Conservation (phyloP, 2,113 vertebrate species). For the Furnarius figulus region DNA sequence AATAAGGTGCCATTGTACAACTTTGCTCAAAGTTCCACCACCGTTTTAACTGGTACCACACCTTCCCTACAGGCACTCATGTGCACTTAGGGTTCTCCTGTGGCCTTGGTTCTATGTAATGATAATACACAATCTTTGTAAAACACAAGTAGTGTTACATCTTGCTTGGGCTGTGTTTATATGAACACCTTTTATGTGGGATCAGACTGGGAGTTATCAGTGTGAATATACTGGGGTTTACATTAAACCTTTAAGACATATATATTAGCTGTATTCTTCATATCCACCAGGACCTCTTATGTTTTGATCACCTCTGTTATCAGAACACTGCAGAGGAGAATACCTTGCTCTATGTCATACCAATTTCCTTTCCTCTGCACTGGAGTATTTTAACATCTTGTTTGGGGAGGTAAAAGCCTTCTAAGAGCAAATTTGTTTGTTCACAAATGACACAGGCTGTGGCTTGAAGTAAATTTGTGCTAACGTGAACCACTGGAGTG, state of each 20-base stretch:
- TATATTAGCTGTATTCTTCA: not conserved
- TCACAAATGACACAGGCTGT: not conserved
- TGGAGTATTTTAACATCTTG: not conserved
- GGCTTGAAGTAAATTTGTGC: not conserved
- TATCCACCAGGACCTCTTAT: fast-evolving
- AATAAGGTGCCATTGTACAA: not conserved
- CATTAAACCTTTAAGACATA: not conserved
- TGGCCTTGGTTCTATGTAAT: too few relatives aligned
- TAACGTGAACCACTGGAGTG: not conserved
- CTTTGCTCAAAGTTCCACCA: not conserved
- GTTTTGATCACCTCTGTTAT: not conserved
- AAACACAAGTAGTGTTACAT: not conserved
- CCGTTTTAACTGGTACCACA: not conserved
- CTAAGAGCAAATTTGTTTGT: not conserved
- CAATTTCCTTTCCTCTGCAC: too few relatives aligned
- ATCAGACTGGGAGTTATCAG: not conserved
- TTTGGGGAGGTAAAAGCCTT: not conserved
- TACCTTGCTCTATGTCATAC: fast-evolving
- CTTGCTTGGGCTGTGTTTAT: not conserved
- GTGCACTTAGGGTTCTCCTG: not conserved
- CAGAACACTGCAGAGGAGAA: not conserved
- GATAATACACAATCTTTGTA: not conserved
- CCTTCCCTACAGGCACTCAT: fast-evolving
- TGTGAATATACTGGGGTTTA: not conserved
- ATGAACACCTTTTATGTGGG: not conserved